Evolutionary conservation across 2,797 vertebrate genomes (phyloP).

Genomic region (Notolabrus celidotus): DNA sequence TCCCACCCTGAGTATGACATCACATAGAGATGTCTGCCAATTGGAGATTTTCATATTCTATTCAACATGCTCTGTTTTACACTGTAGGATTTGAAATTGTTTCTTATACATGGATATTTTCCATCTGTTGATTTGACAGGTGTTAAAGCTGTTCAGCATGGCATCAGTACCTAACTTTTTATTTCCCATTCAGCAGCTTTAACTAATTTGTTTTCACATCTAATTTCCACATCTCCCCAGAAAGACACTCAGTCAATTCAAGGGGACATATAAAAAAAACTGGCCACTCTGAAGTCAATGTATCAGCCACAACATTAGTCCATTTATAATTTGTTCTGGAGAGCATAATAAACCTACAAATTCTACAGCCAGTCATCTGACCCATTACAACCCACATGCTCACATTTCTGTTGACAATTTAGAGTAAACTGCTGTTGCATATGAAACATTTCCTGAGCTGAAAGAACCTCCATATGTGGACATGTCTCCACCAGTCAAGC

Average conservation of each 20-base stretch:
- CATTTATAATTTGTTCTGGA: conserved; percentile 1
- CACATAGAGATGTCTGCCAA: too few relatives aligned
- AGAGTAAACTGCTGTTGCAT: conserved; percentile 37
- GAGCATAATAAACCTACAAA: conserved; percentile 12
- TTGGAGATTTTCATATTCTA: too few relatives aligned
- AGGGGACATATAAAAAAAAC: too few relatives aligned
- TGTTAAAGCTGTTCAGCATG: neutral
- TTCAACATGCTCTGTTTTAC: too few relatives aligned
- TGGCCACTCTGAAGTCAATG: neutral
- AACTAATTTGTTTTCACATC: too few relatives aligned
- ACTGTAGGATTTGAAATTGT: too few relatives aligned
- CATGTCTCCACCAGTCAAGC: conserved; percentile 74
- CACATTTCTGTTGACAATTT: conserved; percentile 52
- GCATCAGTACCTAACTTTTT: too few relatives aligned
- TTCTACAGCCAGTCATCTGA: conserved; percentile 8
- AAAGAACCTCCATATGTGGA: conserved; percentile 80
- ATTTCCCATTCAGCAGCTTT: too few relatives aligned
- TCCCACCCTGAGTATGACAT: too few relatives aligned
- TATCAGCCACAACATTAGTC: conserved; percentile 3
- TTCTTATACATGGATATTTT: neutral
- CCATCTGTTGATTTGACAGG: neutral
- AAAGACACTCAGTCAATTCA: too few relatives aligned
- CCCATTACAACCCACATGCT: conserved; percentile 27
- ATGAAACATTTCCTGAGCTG: conserved; percentile 60
- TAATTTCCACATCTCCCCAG: too few relatives aligned